Conservation (phyloP, 2,797 vertebrate genomes). For the Oryzias dopingdopingensis region DNA sequence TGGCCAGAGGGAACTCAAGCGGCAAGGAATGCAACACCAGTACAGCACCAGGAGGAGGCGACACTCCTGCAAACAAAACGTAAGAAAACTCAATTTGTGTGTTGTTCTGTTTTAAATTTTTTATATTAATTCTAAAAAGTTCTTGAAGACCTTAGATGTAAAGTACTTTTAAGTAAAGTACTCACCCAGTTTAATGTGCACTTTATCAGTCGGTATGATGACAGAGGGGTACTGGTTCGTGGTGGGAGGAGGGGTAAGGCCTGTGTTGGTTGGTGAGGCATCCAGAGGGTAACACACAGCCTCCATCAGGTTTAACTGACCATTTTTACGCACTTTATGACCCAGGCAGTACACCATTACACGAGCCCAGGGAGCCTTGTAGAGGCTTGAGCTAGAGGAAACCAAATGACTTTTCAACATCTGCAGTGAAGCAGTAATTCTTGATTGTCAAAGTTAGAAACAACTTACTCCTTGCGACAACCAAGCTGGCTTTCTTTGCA, state of each 20-base stretch:
- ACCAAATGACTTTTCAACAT: neutral
- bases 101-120: neutral
- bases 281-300: constrained; percentile 93
- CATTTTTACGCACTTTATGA: constrained; percentile 93
- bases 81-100: neutral
- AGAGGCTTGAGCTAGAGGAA: constrained; percentile 87
- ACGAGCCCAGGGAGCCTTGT: constrained; percentile 96
- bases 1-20: constrained; percentile 92
- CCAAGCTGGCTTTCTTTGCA: constrained; percentile 97
- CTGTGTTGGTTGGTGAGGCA: constrained; percentile 97
- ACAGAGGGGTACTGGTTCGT: constrained; percentile 95
- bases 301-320: constrained; percentile 95
- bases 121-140: no score
- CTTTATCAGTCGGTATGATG: constrained; percentile 94
- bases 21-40: constrained; percentile 94
- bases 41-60: constrained; percentile 92
- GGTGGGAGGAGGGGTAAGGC: constrained; percentile 93
- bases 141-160: neutral
- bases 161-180: constrained; percentile 5
- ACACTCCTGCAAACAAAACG: constrained; percentile 82
- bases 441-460: neutral
- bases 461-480: constrained; percentile 94
- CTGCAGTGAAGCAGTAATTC: neutral
- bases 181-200: constrained; percentile 94
- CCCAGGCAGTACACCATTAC: constrained; percentile 95